Evolutionary conservation across 2,888 invertebrate genomes (phyloP).

Genomic region (Odontomyia ornata): DNA sequence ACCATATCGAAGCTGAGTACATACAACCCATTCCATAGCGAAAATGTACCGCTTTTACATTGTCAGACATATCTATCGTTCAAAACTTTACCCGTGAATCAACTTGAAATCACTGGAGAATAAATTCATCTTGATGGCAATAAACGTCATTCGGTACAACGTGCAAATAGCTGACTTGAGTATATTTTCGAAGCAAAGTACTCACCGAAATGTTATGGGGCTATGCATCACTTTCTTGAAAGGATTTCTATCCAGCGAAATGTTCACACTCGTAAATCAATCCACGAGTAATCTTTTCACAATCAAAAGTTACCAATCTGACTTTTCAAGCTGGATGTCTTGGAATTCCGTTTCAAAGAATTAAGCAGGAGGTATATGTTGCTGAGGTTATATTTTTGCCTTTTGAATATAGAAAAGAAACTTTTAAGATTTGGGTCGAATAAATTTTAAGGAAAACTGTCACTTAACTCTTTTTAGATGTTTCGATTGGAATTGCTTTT

Average conservation of each 20-base stretch:
- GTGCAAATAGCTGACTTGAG: conserved; percentile 6
- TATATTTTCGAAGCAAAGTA: neutral
- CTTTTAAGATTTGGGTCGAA: too few relatives aligned
- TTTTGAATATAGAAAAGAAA: too few relatives aligned
- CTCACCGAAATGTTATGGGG: conserved; percentile 22
- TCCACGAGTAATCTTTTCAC: conserved; percentile 25
- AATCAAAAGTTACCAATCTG: conserved; percentile 31
- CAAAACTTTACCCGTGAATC: neutral
- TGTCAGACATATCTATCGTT: too few relatives aligned
- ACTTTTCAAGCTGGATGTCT: neutral
- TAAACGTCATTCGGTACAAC: conserved; percentile 1
- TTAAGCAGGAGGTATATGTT: too few relatives aligned
- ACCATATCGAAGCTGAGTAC: too few relatives aligned
- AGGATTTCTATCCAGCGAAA: neutral
- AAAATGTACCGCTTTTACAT: too few relatives aligned
- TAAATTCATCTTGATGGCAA: conserved; percentile 10
- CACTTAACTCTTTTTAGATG: too few relatives aligned
- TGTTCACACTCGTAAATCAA: conserved; percentile 26
- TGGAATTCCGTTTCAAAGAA: too few relatives aligned
- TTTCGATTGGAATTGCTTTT: too few relatives aligned
- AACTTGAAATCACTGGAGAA: neutral
- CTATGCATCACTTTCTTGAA: conserved; percentile 22
- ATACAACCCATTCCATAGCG: too few relatives aligned
- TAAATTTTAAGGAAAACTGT: too few relatives aligned
- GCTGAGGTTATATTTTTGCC: too few relatives aligned